phyloP scores from a whole-genome alignment of 1,140 invertebrate species.

The Apis cerana region DNA sequence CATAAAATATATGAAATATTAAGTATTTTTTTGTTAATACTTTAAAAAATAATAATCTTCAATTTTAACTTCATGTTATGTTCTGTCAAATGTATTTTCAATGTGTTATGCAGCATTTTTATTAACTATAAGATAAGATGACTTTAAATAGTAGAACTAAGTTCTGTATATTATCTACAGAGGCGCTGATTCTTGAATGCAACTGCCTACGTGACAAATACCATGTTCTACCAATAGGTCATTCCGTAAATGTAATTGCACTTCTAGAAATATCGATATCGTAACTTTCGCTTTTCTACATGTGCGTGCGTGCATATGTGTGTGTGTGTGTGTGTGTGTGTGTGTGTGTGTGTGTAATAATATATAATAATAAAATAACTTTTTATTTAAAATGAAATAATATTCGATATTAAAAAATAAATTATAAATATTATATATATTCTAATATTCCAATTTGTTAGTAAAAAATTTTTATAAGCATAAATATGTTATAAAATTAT shows the following conservation, averaged over 20 bases:
- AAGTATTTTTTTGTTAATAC: not conserved
- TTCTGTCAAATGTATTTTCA: not conserved
- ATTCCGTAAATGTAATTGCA: slow-evolving; percentile 14
- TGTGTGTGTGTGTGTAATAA: too few species aligned
- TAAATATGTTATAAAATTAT: not conserved
- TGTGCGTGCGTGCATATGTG: too few species aligned
- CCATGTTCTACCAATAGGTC: slow-evolving; percentile 40
- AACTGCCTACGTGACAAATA: slow-evolving; percentile 72
- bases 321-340: too few species aligned
- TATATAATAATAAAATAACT: not conserved
- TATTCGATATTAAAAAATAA: not conserved
- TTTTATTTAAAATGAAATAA: not conserved
- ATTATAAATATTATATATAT: not conserved
- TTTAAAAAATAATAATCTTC: not conserved
- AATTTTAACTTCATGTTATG: not conserved
- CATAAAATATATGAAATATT: not conserved
- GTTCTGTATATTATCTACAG: slow-evolving; percentile 34
- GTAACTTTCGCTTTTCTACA: not conserved
- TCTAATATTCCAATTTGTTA: not conserved
- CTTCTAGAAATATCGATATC: slow-evolving; percentile 42
- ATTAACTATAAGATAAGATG: not conserved
- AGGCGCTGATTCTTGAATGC: slow-evolving; percentile 30
- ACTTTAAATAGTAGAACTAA: slow-evolving; percentile 3
- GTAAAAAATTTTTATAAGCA: slow-evolving; percentile 1
- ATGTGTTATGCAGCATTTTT: not conserved